These are phyloP conservation scores for Bolborhynchus lineola DNA, from an alignment of 2,113 vertebrate species.

Conservation along the genomic window DNA sequence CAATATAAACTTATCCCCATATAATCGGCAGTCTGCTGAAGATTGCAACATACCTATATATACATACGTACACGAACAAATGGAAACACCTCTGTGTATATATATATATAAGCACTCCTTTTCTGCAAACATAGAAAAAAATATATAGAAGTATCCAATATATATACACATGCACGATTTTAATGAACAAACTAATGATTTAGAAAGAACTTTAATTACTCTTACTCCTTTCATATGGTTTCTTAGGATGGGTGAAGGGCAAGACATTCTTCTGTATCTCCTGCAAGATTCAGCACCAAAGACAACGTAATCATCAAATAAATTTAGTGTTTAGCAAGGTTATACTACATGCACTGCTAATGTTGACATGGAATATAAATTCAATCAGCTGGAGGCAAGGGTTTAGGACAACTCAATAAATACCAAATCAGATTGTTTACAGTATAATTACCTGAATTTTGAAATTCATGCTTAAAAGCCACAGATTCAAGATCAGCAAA, in stretches of 20 bases:
- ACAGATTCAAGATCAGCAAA: background rate
- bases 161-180: background rate
- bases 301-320: conserved; percentile 24
- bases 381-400: conserved; percentile 13
- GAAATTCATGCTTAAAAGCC: background rate
- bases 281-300: conserved; percentile 19
- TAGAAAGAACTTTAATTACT: background rate
- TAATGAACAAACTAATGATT: background rate
- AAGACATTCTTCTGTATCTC: background rate
- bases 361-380: conserved; percentile 33
- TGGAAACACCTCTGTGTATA: background rate
- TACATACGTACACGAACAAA: background rate
- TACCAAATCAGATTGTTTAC: background rate
- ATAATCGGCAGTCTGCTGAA: background rate
- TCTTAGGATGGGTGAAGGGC: background rate
- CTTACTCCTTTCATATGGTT: background rate
- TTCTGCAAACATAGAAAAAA: background rate
- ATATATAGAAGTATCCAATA: background rate
- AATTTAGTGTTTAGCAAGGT: conserved; percentile 27
- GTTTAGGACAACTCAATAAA: conserved; percentile 30
- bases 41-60: background rate
- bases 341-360: background rate
- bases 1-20: background rate
- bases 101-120: background rate
- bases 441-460: background rate